Percentiles rank a stretch among this genome's conserved stretches.
phyloP scores from a whole-genome alignment of 2,797 vertebrate species.

The Bothrops alternatus region DNA sequence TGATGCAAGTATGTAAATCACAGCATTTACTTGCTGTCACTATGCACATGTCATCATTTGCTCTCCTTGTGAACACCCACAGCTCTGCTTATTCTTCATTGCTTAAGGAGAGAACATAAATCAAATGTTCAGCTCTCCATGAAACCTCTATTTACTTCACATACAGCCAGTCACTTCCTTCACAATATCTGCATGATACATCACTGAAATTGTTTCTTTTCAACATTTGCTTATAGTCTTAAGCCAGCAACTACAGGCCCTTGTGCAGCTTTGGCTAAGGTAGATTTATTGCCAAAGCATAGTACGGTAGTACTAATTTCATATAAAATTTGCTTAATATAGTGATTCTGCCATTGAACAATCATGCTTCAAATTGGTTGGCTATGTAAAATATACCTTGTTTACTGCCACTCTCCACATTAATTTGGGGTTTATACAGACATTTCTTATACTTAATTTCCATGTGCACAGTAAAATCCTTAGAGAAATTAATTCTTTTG shows the following conservation, averaged over 20 bases:
- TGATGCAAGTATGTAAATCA: background rate
- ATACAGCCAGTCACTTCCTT: background rate
- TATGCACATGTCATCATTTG: background rate
- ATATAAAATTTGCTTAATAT: background rate
- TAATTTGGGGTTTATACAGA: background rate
- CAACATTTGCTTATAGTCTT: background rate
- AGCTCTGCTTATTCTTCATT: background rate
- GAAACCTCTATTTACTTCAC: background rate
- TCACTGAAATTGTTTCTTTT: background rate
- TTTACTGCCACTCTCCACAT: background rate
- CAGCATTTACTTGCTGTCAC: background rate
- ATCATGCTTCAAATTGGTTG: background rate
- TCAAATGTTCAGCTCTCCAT: background rate
- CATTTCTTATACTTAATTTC: background rate
- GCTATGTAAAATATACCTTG: background rate
- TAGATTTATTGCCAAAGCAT: background rate
- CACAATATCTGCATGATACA: background rate
- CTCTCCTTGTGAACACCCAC: background rate
- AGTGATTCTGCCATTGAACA: background rate
- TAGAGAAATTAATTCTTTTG: background rate
- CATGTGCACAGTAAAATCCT: background rate
- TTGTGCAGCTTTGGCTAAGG: background rate
- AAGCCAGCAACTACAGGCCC: background rate
- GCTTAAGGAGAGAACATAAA: background rate
- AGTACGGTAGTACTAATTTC: background rate